Evolutionary conservation across 2,113 vertebrate species (phyloP).

Genomic region (Corythornis cristatus): DNA sequence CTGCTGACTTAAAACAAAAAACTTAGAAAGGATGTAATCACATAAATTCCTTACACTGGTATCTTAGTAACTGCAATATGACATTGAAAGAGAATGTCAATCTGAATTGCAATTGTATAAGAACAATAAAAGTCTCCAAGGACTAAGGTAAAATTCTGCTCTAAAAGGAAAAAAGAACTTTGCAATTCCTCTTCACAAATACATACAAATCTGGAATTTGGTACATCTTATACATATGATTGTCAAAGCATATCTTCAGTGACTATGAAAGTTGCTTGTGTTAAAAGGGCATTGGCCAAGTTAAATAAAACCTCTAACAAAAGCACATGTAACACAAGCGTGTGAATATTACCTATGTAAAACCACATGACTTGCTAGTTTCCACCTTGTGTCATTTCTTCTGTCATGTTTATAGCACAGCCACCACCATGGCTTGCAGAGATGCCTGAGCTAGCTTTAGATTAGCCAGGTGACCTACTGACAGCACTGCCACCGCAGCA

Average conservation of each 20-base stretch:
- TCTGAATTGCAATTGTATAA: not conserved
- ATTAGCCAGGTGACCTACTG: not conserved
- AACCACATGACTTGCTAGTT: not conserved
- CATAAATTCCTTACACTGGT: not conserved
- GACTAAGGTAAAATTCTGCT: not conserved
- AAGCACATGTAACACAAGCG: not conserved
- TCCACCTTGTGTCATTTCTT: not conserved
- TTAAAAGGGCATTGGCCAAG: not conserved
- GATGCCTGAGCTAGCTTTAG: not conserved
- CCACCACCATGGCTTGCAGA: not conserved
- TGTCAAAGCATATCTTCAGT: not conserved
- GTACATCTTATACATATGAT: not conserved
- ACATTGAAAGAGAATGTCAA: not conserved
- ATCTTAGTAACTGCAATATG: not conserved
- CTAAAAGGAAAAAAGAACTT: not conserved
- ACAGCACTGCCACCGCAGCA: not conserved
- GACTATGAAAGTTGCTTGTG: not conserved
- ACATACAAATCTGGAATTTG: not conserved
- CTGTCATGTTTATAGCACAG: fast-evolving
- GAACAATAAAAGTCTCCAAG: not conserved
- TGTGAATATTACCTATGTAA: not conserved
- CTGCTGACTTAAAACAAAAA: not conserved
- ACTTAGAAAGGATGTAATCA: not conserved
- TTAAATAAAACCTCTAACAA: not conserved
- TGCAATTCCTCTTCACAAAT: not conserved